Evolutionary conservation across 2,113 vertebrate species (phyloP).

Genomic region (Amblyornis subalaris): DNA sequence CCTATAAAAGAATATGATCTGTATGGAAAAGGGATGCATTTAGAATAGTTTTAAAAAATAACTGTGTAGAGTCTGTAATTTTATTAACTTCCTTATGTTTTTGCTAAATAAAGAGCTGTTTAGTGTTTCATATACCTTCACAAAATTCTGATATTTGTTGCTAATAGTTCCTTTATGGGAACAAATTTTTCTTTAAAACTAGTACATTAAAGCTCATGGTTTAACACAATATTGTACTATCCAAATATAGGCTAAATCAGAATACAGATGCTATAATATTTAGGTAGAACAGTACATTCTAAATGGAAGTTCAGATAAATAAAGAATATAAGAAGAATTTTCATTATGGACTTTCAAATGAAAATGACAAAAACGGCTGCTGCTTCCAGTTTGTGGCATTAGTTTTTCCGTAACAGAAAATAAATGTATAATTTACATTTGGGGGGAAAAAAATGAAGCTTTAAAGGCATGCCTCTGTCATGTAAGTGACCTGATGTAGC

Average conservation of each 20-base stretch:
- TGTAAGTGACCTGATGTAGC: neutral
- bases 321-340: neutral
- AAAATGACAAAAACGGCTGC: neutral
- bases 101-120: neutral
- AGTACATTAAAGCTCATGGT: neutral
- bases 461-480: neutral
- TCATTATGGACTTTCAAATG: neutral
- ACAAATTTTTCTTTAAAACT: neutral
- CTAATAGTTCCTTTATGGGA: neutral
- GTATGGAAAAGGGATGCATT: conserved; percentile 67
- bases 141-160: neutral
- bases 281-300: neutral
- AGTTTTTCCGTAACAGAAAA: neutral
- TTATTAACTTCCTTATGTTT: neutral
- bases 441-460: neutral
- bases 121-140: neutral
- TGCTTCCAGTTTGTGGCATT: neutral
- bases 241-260: neutral
- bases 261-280: neutral
- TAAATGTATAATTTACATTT: neutral
- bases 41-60: conserved; percentile 29
- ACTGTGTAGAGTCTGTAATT: neutral
- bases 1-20: conserved; percentile 84
- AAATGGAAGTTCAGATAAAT: neutral
- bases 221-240: neutral